Conservation (phyloP, 2,888 invertebrate genomes). For the Hyles lineata region DNA sequence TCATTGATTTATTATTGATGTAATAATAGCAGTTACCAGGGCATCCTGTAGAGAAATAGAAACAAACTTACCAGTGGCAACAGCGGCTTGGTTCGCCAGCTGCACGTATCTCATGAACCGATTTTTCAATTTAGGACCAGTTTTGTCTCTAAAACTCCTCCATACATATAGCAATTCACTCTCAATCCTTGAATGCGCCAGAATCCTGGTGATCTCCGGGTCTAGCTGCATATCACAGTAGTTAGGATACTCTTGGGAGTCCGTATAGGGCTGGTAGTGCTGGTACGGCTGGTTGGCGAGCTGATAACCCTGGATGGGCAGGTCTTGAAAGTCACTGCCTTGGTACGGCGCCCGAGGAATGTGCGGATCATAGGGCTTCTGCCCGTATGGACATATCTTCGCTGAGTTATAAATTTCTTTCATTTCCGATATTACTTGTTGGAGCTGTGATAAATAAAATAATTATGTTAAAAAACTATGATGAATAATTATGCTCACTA, state of each 20-base stretch:
- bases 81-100: constrained; percentile 91
- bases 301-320: constrained; percentile 49
- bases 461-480: no score
- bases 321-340: constrained; percentile 43
- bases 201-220: constrained; percentile 86
- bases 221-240: constrained; percentile 87
- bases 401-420: constrained; percentile 90
- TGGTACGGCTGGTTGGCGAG: constrained; percentile 64
- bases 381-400: constrained; percentile 88
- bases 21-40: no score
- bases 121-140: constrained; percentile 90
- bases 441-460: constrained; percentile 80
- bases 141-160: constrained; percentile 92
- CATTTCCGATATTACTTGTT: constrained; percentile 90
- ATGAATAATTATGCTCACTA: no score
- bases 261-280: constrained; percentile 66
- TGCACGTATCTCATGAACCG: constrained; percentile 92
- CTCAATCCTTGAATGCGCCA: constrained; percentile 90
- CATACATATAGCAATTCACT: constrained; percentile 91
- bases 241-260: constrained; percentile 59
- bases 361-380: constrained; percentile 77
- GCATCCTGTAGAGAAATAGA: not conserved
- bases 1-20: no score
- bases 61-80: constrained; percentile 85
- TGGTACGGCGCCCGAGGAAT: constrained; percentile 57